Base-by-base conservation (phyloP, 1,140 invertebrate species). In the Temnothorax nylanderi region DNA sequence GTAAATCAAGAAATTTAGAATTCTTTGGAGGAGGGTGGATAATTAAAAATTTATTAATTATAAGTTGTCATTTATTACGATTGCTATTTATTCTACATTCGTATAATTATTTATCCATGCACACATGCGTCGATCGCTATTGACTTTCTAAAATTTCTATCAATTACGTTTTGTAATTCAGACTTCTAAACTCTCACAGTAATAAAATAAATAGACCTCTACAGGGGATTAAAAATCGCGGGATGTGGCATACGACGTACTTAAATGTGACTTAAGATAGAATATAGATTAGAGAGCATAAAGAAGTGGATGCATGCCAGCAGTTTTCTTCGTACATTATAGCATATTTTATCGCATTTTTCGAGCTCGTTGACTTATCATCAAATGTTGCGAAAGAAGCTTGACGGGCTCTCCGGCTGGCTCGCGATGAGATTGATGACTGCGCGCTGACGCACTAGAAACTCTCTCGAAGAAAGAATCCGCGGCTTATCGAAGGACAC, bases 341-440 rank as follows among this genome's bases (percentile, higher is more conserved):
- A 75, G 67, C 67, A 11, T 41, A 51, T 49, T 84, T 49, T 60
- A 62, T 84, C 69, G 69, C 44, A 75, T 60, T 75, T 81, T 84
- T 75, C 32, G 69, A 32, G 18, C 77, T 80, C 47, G 62, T 75
- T 62, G 69, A 60, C 56, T 84, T 84, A 84, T 84, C 80, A 75
- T 84, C 80, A 37, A 60, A 74, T 21, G 80, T 84, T 84, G 58
- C 80, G 80, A 60, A 74, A 75, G 69, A 84, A 51, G 32, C 18
- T 26, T 16, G 64, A 41, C 62, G 34, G 65, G 44, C 34, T 82
- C 51, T 13, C 80, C 51, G 51, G 65, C 67, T 49, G 69, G 54
- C 54, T 47, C 18, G 80, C 32, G n/a, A 32, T 44, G 41, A 74
- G 80, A 84, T 75, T 74, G 80, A 84, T 75, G 69, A 84, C 41